A percentile compares a stretch with the other conserved stretches of the same genome.
Conservation (phyloP, 2,797 vertebrate species). For the Melanogrammus aeglefinus region DNA sequence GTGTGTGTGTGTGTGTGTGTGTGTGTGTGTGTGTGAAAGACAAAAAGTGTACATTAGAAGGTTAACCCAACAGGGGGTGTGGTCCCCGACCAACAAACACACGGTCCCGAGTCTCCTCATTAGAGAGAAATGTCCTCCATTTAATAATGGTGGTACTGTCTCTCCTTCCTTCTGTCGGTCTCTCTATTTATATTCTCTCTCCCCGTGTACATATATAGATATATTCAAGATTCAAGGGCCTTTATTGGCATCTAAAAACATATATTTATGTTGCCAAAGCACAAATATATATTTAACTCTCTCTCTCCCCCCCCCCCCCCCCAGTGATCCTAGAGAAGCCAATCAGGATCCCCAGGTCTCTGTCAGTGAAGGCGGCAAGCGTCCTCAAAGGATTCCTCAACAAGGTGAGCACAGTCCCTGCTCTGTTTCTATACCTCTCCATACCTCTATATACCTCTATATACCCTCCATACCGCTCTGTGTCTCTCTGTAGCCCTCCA, state of each 20-base stretch:
- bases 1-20: no score
- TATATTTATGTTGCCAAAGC: background rate
- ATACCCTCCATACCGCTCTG: background rate
- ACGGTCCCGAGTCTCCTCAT: background rate
- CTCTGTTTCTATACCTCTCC: background rate
- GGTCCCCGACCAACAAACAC: background rate
- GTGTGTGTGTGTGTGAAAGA: background rate
- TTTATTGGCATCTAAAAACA: background rate
- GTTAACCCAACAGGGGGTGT: background rate
- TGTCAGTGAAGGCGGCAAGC: slow-evolving; percentile 97
- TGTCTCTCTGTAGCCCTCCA: background rate
- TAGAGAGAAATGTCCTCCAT: background rate
- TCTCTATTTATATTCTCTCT: slow-evolving; percentile 14
- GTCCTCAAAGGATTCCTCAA: slow-evolving; percentile 98
- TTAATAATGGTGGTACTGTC: background rate
- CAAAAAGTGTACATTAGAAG: background rate
- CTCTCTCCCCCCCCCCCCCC: slow-evolving; percentile 28
- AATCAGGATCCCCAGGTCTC: slow-evolving; percentile 95
- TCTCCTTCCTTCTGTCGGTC: slow-evolving; percentile 45
- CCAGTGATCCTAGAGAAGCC: slow-evolving; percentile 97
- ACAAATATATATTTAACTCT: background rate
- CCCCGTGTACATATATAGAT: background rate
- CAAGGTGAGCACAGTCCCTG: slow-evolving; percentile 79
- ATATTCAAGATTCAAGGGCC: background rate
- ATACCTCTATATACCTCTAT: background rate